These are phyloP conservation scores for Schrankia costaestrigalis DNA, from an alignment of 2,888 invertebrate genomes.

Conservation along the genomic window DNA sequence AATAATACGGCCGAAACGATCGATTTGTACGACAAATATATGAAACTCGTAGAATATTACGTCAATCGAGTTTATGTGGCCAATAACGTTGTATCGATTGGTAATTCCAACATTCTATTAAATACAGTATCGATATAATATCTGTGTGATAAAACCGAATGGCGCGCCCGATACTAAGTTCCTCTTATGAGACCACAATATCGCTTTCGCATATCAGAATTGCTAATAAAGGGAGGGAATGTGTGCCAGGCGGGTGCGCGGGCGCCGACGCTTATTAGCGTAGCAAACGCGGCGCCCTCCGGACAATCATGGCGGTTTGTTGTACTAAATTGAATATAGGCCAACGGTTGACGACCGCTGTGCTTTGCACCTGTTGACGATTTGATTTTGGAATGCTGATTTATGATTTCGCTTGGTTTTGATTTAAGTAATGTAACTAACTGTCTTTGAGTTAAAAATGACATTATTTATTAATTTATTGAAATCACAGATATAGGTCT, in stretches of 20 bases:
- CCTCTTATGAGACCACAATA: conserved; percentile 69
- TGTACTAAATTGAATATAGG: conserved; percentile 28
- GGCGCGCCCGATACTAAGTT: conserved; percentile 50
- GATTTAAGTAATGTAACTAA: too few species aligned
- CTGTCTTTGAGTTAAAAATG: too few species aligned
- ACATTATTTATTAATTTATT: too few species aligned
- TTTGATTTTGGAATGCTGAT: conserved; percentile 1
- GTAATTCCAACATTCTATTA: conserved; percentile 68
- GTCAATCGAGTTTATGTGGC: conserved; percentile 63
- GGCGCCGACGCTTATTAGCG: conserved; percentile 47
- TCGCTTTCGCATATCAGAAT: conserved; percentile 75
- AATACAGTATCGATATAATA: conserved; percentile 54
- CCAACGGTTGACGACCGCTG: conserved; percentile 28
- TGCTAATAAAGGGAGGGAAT: conserved; percentile 72
- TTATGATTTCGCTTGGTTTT: too few species aligned
- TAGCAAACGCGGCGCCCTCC: conserved; percentile 48
- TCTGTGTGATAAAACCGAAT: conserved; percentile 69
- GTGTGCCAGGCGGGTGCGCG: conserved; percentile 57
- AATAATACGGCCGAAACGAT: conserved; percentile 54
- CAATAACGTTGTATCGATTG: conserved; percentile 60
- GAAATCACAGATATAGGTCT: too few species aligned
- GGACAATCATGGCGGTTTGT: conserved; percentile 37
- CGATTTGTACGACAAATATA: conserved; percentile 71
- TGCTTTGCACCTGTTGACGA: conserved; percentile 19
- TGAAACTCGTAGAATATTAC: conserved; percentile 64